phyloP scores from a whole-genome alignment of 2,797 vertebrate species.

The Ptychadena robeensis region DNA sequence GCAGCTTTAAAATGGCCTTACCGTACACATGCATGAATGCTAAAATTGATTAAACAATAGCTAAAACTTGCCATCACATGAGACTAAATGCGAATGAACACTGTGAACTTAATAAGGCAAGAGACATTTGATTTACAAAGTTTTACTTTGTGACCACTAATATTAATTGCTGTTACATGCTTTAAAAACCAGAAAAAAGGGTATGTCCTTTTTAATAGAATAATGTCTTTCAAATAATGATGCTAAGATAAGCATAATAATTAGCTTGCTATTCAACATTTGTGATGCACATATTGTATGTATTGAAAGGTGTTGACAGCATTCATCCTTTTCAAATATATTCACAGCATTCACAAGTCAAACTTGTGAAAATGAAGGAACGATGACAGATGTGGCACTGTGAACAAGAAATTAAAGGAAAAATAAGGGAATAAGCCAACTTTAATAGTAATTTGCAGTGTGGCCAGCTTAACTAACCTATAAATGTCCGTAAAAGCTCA shows the following conservation, averaged over 20 bases:
- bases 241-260: not conserved
- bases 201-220: not conserved
- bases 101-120: not conserved
- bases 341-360: not conserved
- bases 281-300: conserved; percentile 1
- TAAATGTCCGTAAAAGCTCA: too few species aligned
- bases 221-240: not conserved
- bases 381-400: not conserved
- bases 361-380: not conserved
- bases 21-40: not conserved
- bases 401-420: not conserved
- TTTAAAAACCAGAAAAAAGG: too few species aligned
- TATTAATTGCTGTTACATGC: not conserved
- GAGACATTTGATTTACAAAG: not conserved
- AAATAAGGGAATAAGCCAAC: not conserved
- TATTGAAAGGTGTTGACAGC: not conserved
- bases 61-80: not conserved
- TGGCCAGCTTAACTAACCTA: too few species aligned
- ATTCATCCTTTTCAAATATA: not conserved
- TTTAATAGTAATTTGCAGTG: not conserved
- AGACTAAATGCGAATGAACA: conserved; percentile 16
- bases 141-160: not conserved
- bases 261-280: not conserved
- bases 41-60: not conserved
- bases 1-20: conserved; percentile 36